Percentiles rank a stretch among this genome's conserved stretches.
Conservation (phyloP, 2,888 invertebrate genomes). For the Andrena praecox region DNA sequence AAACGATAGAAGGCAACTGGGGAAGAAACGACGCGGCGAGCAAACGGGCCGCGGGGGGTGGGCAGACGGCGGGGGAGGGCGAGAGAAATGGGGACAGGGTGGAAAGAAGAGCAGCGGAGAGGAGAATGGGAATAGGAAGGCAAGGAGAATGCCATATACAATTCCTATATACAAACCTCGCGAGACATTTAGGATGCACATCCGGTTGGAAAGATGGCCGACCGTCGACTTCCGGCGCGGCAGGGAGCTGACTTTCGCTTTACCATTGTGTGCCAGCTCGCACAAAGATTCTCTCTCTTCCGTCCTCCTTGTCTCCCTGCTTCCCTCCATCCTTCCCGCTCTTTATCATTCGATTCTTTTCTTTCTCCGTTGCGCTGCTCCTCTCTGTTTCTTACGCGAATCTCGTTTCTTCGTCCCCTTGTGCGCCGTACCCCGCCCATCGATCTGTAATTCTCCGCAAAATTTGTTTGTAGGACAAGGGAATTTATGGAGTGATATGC, state of each 20-base stretch:
- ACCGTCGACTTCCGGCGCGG: constrained; percentile 78
- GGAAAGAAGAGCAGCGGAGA: constrained; percentile 15
- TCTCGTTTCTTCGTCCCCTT: constrained; percentile 33
- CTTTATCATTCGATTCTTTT: constrained; percentile 11
- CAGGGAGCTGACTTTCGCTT: constrained; percentile 74
- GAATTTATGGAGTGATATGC: constrained; percentile 2
- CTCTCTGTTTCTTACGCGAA: constrained; percentile 4
- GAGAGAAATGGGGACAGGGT: constrained; percentile 3
- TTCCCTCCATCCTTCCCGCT: constrained; percentile 33
- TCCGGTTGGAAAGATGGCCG: constrained; percentile 82
- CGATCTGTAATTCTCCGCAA: constrained; percentile 15
- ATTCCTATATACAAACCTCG: constrained; percentile 78
- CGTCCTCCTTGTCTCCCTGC: constrained; percentile 40
- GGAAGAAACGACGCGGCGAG: constrained; percentile 25
- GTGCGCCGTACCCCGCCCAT: constrained; percentile 18
- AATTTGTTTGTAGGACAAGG: constrained; percentile 2
- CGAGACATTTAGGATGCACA: constrained; percentile 82
- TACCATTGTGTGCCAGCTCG: constrained; percentile 77
- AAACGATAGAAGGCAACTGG: constrained; percentile 45
- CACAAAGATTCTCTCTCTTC: constrained; percentile 65
- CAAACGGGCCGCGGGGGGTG: constrained; percentile 3
- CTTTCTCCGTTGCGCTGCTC: not conserved
- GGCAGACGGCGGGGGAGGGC: not conserved
- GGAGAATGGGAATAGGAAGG: constrained; percentile 41
- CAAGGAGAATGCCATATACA: constrained; percentile 51